Conservation (phyloP, 1,140 invertebrate species). For the Leguminivora glycinivorella region DNA sequence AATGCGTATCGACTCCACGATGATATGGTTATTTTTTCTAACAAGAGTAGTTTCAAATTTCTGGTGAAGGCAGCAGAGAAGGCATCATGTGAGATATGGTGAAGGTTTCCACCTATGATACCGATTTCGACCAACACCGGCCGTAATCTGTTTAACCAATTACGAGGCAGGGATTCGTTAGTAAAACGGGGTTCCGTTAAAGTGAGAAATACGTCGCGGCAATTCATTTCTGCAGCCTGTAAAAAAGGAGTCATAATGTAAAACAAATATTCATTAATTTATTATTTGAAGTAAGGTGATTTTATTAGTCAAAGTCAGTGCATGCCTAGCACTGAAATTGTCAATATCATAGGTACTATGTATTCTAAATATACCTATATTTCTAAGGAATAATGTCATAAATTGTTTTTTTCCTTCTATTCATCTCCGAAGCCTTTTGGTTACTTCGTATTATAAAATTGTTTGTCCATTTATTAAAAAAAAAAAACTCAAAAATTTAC, state of each 20-base stretch:
- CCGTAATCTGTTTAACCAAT: constrained; percentile 51
- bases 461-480: too few species aligned
- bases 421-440: too few species aligned
- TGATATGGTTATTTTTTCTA: constrained; percentile 49
- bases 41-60: constrained; percentile 43
- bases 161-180: constrained; percentile 50
- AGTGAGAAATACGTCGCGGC: constrained; percentile 42
- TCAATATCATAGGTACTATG: too few species aligned
- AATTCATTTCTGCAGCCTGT: constrained; percentile 47
- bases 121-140: constrained; percentile 45
- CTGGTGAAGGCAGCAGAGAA: constrained; percentile 52
- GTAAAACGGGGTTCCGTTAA: constrained; percentile 48
- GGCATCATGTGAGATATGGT: constrained; percentile 48
- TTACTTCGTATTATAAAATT: too few species aligned
- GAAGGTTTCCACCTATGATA: constrained; percentile 59
- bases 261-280: constrained; percentile 1
- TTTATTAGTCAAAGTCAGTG: too few species aligned
- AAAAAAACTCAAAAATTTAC: too few species aligned
- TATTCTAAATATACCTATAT: too few species aligned
- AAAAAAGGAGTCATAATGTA: constrained; percentile 42
- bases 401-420: too few species aligned
- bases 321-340: too few species aligned
- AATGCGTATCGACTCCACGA: constrained; percentile 49
- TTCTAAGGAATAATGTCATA: too few species aligned
- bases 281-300: too few species aligned